Evolutionary conservation across 2,888 invertebrate species (phyloP).

Genomic region (Noctua janthina): DNA sequence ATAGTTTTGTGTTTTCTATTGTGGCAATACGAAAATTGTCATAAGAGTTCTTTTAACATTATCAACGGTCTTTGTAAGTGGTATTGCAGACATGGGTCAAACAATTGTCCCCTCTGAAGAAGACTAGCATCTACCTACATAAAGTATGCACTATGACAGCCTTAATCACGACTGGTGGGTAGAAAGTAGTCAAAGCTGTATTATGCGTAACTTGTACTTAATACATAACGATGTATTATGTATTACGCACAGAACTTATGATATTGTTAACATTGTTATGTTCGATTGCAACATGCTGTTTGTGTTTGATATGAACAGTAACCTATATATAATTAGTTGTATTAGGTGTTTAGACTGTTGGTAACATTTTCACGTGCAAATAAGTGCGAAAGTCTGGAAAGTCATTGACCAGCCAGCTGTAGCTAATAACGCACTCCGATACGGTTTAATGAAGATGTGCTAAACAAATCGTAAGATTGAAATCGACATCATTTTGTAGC

Average conservation of each 20-base stretch:
- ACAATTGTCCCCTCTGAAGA: slow-evolving; percentile 12
- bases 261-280: slow-evolving; percentile 17
- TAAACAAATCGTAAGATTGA: slow-evolving; percentile 72
- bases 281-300: slow-evolving; percentile 8
- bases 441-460: slow-evolving; percentile 64
- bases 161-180: slow-evolving; percentile 9
- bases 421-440: slow-evolving; percentile 58
- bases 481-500: slow-evolving; percentile 76
- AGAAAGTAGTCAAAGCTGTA: slow-evolving; percentile 44
- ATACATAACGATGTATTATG: slow-evolving; percentile 25
- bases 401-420: slow-evolving; percentile 41
- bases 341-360: neutral
- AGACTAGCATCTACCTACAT: slow-evolving; percentile 16
- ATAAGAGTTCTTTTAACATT: neutral
- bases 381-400: slow-evolving; percentile 37
- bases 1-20: slow-evolving; percentile 8
- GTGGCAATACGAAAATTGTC: neutral
- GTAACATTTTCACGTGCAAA: slow-evolving; percentile 1
- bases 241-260: slow-evolving; percentile 7
- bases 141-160: neutral
- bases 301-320: slow-evolving; percentile 6
- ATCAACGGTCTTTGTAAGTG: neutral
- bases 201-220: slow-evolving; percentile 12
- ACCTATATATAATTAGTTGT: neutral
- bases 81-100: slow-evolving; percentile 22